Base-by-base conservation (phyloP, 2,888 invertebrate genomes). In the Myopa tessellatipennis region DNA sequence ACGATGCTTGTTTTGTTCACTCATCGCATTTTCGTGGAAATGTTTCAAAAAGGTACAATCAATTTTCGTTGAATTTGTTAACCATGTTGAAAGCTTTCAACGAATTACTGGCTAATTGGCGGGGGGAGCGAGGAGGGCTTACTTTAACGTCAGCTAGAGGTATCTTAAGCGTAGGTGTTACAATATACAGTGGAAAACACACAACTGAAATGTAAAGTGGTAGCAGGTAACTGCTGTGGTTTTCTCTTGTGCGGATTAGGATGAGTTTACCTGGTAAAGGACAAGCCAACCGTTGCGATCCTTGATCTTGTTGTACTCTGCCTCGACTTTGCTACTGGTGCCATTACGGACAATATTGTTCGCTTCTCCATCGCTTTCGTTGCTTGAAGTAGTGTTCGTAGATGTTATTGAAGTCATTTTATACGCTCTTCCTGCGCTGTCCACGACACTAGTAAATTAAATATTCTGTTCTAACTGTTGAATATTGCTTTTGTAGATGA, bases 221-320 rank as follows among this genome's bases (percentile, higher is more conserved):
- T 10, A 45, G 6, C 45, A 45, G 55, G 55, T n/a, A 55, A n/a
- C 10, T 50, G 8, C 50, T 5, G 55, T 55, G 55, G 14, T 55
- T 55, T 5, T 10, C 55, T 55, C 55, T 16, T 55, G 5, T 55
- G 5, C 55, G 55, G 55, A 55, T n/a, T 26, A 12, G 14, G 18
- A 14, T 16, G 65, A 16, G 34, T 52, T 16, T 90, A 95, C 95
- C 93, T 94, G 93, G 89, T 93, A 95, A 81, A 94, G 90, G 82
- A 91, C 88, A 80, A 92, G 90, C 95, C 95, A 95, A 82, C 92
- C 93, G 87, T 92, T 92, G 85, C 91, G 93, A 82, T 91, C 91
- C 85, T 92, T 92, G 84, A 95, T 92, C 86, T 94, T 93, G 84
- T 91, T 90, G 90, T 93, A 95, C 90, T 95, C 95, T 74, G 92